phyloP scores from a whole-genome alignment of 2,888 invertebrate genomes.

The Polymixis flavicincta region DNA sequence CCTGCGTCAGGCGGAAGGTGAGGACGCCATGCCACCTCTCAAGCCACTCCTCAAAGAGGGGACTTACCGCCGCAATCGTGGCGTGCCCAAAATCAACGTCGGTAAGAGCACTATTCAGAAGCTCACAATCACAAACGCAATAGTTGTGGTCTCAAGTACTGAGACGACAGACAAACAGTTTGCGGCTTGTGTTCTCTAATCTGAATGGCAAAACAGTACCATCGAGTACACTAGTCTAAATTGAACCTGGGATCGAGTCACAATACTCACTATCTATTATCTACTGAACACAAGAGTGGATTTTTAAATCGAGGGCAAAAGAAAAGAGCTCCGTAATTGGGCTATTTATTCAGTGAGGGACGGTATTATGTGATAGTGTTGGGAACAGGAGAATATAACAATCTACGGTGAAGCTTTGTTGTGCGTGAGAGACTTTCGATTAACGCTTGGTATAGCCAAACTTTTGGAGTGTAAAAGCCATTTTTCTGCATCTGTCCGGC shows the following conservation, averaged over 20 bases:
- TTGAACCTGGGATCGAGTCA: constrained; percentile 23
- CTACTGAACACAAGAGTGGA: no score
- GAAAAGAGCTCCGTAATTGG: no score
- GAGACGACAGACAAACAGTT: constrained; percentile 48
- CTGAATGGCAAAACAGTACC: constrained; percentile 66
- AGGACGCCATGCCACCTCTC: no score
- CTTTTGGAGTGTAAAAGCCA: neutral
- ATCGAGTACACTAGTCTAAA: constrained; percentile 53
- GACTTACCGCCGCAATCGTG: no score
- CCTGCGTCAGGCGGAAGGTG: no score
- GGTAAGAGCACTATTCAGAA: constrained; percentile 3
- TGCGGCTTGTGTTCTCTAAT: constrained; percentile 54
- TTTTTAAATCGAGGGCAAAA: no score
- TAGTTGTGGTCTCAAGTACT: constrained; percentile 38
- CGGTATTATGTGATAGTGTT: constrained; percentile 6
- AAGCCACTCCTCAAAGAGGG: no score
- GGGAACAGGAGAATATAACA: constrained; percentile 1
- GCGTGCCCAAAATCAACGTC: no score
- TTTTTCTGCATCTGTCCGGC: neutral
- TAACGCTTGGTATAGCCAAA: neutral
- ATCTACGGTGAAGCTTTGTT: constrained; percentile 1
- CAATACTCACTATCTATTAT: constrained; percentile 29
- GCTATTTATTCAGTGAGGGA: no score
- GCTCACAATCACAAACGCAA: constrained; percentile 38
- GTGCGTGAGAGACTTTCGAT: constrained; percentile 11